Percentiles rank a stretch among this genome's conserved stretches.
phyloP scores from a whole-genome alignment of 2,113 vertebrate species.

The Enhydra lutris region DNA sequence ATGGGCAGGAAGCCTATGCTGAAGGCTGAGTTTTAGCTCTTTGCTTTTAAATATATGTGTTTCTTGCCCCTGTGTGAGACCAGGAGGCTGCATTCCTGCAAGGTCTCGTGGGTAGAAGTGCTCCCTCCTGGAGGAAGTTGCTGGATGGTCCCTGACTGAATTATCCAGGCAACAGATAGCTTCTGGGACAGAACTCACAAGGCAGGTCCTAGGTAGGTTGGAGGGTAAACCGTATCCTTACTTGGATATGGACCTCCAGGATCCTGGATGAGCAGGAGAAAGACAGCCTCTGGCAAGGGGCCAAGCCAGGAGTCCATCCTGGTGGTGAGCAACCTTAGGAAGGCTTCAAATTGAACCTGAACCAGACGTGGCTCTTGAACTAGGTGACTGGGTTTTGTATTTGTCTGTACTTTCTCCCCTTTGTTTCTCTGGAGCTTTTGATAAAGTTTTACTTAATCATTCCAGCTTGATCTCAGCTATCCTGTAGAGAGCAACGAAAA shows the following conservation, averaged over 20 bases:
- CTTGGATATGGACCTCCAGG: not conserved
- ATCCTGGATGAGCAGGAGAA: not conserved
- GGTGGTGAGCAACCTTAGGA: accelerated
- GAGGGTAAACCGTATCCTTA: not conserved
- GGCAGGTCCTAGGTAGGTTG: not conserved
- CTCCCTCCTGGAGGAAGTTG: not conserved
- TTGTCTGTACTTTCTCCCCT: not conserved
- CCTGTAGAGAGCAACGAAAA: not conserved
- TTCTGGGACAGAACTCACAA: not conserved
- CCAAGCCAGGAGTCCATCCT: not conserved
- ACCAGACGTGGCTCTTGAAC: not conserved
- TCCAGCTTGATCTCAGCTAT: not conserved
- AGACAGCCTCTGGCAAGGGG: not conserved
- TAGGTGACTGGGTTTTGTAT: not conserved
- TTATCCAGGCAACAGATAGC: not conserved
- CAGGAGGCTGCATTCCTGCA: not conserved
- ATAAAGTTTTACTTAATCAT: not conserved
- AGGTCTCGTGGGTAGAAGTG: not conserved
- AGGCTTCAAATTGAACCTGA: not conserved
- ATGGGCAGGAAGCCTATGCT: not conserved
- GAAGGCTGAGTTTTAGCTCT: not conserved
- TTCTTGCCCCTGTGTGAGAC: not conserved
- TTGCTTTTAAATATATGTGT: not conserved
- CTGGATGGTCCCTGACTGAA: not conserved
- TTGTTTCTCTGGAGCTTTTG: not conserved